phyloP scores from a whole-genome alignment of 2,888 invertebrate genomes.

The Trichopoda pennipes region DNA sequence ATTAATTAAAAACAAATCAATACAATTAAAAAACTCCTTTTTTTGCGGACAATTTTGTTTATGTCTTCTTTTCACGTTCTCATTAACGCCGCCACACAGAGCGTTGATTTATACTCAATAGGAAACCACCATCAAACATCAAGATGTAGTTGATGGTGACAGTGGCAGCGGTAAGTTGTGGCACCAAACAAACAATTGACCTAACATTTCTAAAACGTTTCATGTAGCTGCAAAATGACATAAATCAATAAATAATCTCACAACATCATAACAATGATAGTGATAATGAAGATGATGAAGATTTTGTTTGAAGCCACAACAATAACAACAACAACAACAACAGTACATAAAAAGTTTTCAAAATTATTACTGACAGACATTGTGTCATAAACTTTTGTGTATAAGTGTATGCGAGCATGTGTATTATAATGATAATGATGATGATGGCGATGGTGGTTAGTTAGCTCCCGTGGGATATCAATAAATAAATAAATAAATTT shows the following conservation, averaged over 20 bases:
- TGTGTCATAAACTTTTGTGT: constrained; percentile 20
- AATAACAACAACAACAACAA: no score
- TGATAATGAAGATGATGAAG: not conserved
- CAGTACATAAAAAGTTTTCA: constrained; percentile 2
- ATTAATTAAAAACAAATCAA: constrained; percentile 41
- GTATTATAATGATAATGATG: constrained; percentile 18
- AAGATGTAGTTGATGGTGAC: constrained; percentile 17
- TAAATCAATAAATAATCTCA: constrained; percentile 26
- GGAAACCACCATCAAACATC: constrained; percentile 66
- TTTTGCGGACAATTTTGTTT: constrained; percentile 21
- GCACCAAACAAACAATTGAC: constrained; percentile 7
- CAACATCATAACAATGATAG: constrained; percentile 3
- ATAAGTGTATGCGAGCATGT: not conserved
- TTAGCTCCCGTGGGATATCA: constrained; percentile 59
- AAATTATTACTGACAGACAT: constrained; percentile 25
- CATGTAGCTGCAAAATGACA: not conserved
- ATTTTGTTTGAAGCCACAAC: not conserved
- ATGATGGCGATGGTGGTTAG: constrained; percentile 20
- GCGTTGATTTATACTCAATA: constrained; percentile 79
- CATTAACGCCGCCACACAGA: constrained; percentile 74
- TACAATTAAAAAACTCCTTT: constrained; percentile 23
- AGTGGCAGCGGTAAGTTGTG: constrained; percentile 31
- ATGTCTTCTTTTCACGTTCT: constrained; percentile 43
- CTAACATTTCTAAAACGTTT: constrained; percentile 28
- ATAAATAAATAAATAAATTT: constrained; percentile 51